phyloP scores from a whole-genome alignment of 2,888 invertebrate species.

The Schizotus pectinicornis region DNA sequence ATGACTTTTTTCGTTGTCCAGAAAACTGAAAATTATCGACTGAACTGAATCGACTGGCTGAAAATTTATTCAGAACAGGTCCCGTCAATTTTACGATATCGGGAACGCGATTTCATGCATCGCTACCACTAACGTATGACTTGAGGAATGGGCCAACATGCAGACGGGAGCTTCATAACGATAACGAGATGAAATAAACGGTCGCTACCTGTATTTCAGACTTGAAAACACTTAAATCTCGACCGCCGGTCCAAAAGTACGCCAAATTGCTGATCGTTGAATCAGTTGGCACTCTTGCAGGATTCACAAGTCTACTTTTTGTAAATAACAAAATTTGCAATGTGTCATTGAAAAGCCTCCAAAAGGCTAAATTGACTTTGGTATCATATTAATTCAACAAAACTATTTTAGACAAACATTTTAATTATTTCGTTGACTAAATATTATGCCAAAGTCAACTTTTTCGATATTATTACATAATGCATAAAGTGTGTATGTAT shows the following conservation, averaged over 20 bases:
- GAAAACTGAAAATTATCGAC: neutral
- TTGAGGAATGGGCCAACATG: slow-evolving; percentile 28
- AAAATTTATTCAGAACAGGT: slow-evolving; percentile 31
- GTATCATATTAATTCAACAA: too few species aligned
- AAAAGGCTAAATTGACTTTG: too few species aligned
- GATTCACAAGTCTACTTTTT: too few species aligned
- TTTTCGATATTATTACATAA: too few species aligned
- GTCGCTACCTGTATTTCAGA: slow-evolving; percentile 18
- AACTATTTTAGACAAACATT: too few species aligned
- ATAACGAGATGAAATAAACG: slow-evolving; percentile 29
- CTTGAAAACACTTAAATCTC: neutral
- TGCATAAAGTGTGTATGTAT: too few species aligned
- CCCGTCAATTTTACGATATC: slow-evolving; percentile 28
- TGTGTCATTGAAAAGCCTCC: neutral
- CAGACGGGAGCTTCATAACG: slow-evolving; percentile 25
- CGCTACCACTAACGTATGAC: slow-evolving; percentile 19
- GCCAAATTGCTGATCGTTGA: too few species aligned
- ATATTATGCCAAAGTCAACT: too few species aligned
- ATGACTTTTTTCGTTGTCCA: too few species aligned
- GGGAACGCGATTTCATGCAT: slow-evolving; percentile 29
- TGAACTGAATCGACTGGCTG: neutral
- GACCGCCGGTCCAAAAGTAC: neutral
- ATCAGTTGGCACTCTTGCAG: too few species aligned
- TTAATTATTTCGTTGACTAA: too few species aligned
- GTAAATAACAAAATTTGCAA: neutral